Conservation (phyloP, 2,888 invertebrate genomes). For the Melanostoma mellinum region DNA sequence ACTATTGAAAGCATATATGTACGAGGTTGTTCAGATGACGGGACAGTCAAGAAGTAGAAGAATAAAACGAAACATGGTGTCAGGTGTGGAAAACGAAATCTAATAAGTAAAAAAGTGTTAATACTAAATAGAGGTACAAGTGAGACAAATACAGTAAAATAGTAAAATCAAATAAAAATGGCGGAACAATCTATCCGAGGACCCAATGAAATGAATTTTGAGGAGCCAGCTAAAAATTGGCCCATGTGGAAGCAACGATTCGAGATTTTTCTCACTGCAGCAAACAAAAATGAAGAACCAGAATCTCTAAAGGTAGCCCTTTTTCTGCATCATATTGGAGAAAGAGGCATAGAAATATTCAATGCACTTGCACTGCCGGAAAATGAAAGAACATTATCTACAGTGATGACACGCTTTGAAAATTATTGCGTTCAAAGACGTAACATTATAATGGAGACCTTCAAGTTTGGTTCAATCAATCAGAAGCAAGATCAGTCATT, state of each 20-base stretch:
- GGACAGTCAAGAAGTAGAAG: background rate
- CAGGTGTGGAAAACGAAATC: constrained; percentile 7
- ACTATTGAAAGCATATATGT: background rate
- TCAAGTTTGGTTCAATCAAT: constrained; percentile 32
- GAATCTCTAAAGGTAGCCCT: constrained; percentile 36
- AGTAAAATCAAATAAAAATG: constrained; percentile 13
- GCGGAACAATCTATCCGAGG: constrained; percentile 28
- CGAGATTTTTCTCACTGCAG: constrained; percentile 37
- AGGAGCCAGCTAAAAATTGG: constrained; percentile 36
- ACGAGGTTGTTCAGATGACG: background rate
- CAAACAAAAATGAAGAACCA: constrained; percentile 29
- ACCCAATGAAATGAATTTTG: constrained; percentile 34
- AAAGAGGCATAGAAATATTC: constrained; percentile 40
- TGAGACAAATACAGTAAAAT: background rate
- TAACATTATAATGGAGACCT: constrained; percentile 36
- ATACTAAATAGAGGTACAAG: background rate
- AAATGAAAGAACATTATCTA: constrained; percentile 17
- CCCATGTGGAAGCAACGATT: constrained; percentile 35
- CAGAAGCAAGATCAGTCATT: constrained; percentile 48
- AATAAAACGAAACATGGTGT: constrained; percentile 26
- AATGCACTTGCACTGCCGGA: constrained; percentile 30
- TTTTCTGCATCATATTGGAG: constrained; percentile 46
- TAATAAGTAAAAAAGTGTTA: background rate
- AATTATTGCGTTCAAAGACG: constrained; percentile 31
- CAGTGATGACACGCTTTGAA: constrained; percentile 37